Evolutionary conservation across 1,140 invertebrate genomes (phyloP), one percentile per base, ranked within the genome.

Genomic region (Gryon sp.): DNA sequence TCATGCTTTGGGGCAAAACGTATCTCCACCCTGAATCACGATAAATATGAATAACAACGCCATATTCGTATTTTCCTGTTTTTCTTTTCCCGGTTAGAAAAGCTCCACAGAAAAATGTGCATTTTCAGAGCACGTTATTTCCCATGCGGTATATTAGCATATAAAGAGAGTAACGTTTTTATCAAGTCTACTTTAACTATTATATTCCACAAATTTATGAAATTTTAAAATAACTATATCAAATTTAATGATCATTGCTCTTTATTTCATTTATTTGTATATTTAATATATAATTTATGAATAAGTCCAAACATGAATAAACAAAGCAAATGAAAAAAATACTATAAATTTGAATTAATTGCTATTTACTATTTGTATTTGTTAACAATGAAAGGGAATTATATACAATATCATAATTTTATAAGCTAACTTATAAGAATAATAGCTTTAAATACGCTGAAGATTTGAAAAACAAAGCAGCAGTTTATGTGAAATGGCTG

Each of bases 401-500:
- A n/a, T n/a, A n/a, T n/a, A n/a, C n/a, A n/a, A n/a, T n/a, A n/a
- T n/a, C n/a, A n/a, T n/a, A n/a, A n/a, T n/a, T n/a, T n/a, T n/a
- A n/a, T n/a, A n/a, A n/a, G n/a, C n/a, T n/a, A n/a, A n/a, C n/a
- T 24, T 24, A 24, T 24, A 24, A 3, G 22, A 24, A n/a, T n/a
- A 24, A 24, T 24, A 24, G 3, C 3, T 24, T 24, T 24, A 3
- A 7, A 24, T 4, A 24, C 22, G 22, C 7, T 24, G 3, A 24
- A 24, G 22, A 24, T 24, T 24, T 4, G 22, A 24, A 24, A 24
- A 24, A 80, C 73, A 70, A 70, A 65, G 65, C 75, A 65, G 65
- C 75, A 82, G 76, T 82, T 82, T 82, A 57, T 72, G 41, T 46
- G 57, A 79, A 83, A 84, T 82, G 79, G 81, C 36, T 46, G 84